Evolutionary conservation across 2,113 vertebrate species (phyloP).

Genomic region (Philantomba maxwellii): DNA sequence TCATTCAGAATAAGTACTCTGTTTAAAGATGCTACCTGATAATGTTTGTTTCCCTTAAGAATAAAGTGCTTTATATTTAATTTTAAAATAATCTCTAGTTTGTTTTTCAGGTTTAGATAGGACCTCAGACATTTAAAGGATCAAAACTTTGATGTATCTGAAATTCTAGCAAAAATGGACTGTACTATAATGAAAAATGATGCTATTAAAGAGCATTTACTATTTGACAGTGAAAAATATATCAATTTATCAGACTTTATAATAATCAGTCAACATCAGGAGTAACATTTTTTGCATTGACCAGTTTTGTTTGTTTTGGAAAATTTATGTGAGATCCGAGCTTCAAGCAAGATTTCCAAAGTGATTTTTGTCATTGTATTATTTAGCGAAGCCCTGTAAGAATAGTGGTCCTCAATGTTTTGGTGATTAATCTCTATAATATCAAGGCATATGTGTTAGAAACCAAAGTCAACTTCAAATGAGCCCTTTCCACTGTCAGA

Average conservation of each 20-base stretch:
- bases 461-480: background rate
- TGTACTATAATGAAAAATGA: background rate
- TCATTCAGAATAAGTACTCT: background rate
- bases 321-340: background rate
- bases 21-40: background rate
- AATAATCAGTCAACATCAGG: background rate
- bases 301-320: background rate
- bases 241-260: background rate
- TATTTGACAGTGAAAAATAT: background rate
- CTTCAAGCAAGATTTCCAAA: background rate
- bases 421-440: background rate
- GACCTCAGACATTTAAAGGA: background rate
- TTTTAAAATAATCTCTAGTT: conserved; percentile 35
- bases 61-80: conserved; percentile 38
- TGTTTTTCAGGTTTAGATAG: background rate
- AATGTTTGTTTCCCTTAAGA: background rate
- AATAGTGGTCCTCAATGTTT: background rate
- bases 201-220: conserved; percentile 47
- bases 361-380: background rate
- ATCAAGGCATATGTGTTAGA: background rate
- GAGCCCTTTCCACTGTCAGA: background rate
- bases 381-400: background rate
- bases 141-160: background rate
- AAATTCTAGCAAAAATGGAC: conserved; percentile 9
- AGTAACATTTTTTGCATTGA: background rate